Percentiles rank a stretch among this genome's conserved stretches.
phyloP scores from a whole-genome alignment of 2,888 invertebrate genomes.

The Caenorhabditis uteleia region DNA sequence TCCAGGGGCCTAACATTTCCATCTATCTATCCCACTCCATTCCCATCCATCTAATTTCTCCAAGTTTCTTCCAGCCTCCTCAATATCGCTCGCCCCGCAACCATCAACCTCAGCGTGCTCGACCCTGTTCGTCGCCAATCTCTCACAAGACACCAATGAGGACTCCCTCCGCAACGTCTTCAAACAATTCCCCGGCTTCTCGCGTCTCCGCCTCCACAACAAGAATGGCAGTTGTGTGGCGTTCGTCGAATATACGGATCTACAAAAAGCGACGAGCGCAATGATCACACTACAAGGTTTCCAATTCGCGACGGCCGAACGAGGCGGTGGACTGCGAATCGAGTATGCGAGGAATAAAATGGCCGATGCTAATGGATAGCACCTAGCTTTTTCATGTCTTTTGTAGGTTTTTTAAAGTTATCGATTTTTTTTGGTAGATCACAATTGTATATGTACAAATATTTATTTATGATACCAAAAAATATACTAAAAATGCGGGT shows the following conservation, averaged over 20 bases:
- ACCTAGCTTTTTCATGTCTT: too few species aligned
- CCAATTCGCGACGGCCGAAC: constrained; percentile 77
- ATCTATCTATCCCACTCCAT: neutral
- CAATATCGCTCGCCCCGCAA: constrained; percentile 82
- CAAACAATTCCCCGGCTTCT: constrained; percentile 86
- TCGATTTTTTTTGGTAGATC: too few species aligned
- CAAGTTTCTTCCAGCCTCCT: constrained; percentile 15
- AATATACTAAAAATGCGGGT: too few species aligned
- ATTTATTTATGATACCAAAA: neutral
- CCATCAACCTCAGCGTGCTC: constrained; percentile 74
- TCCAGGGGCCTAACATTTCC: neutral
- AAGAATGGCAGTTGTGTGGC: constrained; percentile 89
- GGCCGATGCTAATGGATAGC: constrained; percentile 79
- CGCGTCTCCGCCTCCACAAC: constrained; percentile 87
- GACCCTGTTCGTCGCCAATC: constrained; percentile 96
- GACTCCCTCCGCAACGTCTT: constrained; percentile 93
- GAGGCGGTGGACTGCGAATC: constrained; percentile 95
- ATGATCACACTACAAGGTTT: constrained; percentile 93
- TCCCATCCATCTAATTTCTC: neutral
- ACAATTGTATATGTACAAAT: neutral
- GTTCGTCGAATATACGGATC: constrained; percentile 93
- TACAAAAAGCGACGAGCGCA: constrained; percentile 87
- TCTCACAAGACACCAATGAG: constrained; percentile 95
- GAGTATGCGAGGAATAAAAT: constrained; percentile 99
- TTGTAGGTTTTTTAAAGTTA: too few species aligned